Evolutionary conservation across 2,888 invertebrate genomes (phyloP), one percentile per base, ranked within the genome.

Genomic region (Ennomos fuscantarius): DNA sequence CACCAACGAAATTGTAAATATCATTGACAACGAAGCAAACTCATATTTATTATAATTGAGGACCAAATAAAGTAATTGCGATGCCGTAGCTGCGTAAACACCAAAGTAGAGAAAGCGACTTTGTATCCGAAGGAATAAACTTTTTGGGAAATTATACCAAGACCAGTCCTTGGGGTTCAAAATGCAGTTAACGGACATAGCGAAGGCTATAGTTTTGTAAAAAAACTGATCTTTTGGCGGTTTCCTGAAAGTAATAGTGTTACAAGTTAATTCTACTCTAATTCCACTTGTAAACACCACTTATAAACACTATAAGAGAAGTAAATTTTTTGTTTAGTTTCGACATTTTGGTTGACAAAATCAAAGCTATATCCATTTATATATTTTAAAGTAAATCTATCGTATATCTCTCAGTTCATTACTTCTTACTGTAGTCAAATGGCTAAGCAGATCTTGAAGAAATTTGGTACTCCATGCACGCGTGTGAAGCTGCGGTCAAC

Each of bases 171-270:
- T 42, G 2, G 43, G 1, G 44, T 55, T 61, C 8, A 63, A 37
- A 1, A 6, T 24, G 44, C 41, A 3, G 32, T 11, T 5, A 55
- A 11, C n/a, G 56, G 56, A 15, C 32, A 60, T 11, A 9, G 49
- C 10, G 10, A 59, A 54, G 2, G 55, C 63, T 24, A 66, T 42
- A 1, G 48, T 8, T 42, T 55, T 61, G 57, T 69, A 66, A 39
- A 63, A 66, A 1, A 40, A 13, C 15, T 69, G 68, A 3, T 65
- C 41, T 31, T 62, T 58, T 9, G 68, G 68, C 12, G 57, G 60
- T 1, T 56, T 56, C 15, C 68, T 69, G 60, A 34, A 60, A 61
- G 34, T 54, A 24, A 46, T 34, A 37, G 2, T 11, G 31, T 9
- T n/a, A 35, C 2, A 37, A 37, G 36, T 37, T 24, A 24, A 0